These are phyloP conservation scores for Laticauda laticaudata DNA, from an alignment of 2,113 vertebrate species.

Conservation along the genomic window DNA sequence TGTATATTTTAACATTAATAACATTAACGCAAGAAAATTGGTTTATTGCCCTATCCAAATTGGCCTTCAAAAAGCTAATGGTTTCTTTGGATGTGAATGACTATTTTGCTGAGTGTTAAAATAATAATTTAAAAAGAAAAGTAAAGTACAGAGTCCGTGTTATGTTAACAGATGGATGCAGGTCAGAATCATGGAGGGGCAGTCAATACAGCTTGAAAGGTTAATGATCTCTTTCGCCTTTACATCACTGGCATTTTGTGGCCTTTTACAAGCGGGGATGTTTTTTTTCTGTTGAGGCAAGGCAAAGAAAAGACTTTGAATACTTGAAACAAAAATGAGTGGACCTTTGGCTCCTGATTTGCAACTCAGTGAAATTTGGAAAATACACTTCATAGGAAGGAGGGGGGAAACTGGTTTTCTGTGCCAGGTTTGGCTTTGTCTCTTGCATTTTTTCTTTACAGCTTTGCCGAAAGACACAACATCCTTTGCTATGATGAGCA, in stretches of 20 bases:
- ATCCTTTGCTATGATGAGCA: conserved; percentile 57
- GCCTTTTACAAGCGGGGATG: conserved; percentile 63
- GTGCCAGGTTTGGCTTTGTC: conserved; percentile 51
- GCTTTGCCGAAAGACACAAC: conserved; percentile 55
- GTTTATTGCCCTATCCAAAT: conserved; percentile 34
- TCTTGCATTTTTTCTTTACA: conserved; percentile 51
- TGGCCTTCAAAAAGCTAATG: conserved; percentile 25
- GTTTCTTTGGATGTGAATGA: conserved; percentile 38
- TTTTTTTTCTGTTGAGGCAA: conserved; percentile 36
- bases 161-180: conserved; percentile 57
- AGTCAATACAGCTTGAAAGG: conserved; percentile 66
- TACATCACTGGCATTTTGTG: conserved; percentile 72
- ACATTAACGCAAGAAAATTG: conserved; percentile 30
- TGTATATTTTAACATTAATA: not conserved
- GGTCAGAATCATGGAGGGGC: conserved; percentile 63
- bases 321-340: conserved; percentile 53
- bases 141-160: conserved; percentile 38
- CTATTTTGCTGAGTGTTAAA: conserved; percentile 43
- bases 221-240: conserved; percentile 70
- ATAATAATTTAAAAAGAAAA: conserved; percentile 57
- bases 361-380: conserved; percentile 47
- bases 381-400: conserved; percentile 48
- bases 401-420: conserved; percentile 57
- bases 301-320: conserved; percentile 23
- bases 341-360: conserved; percentile 50